Evolutionary conservation across 1,140 invertebrate genomes (phyloP).

Genomic region (Palaemon carinicauda): DNA sequence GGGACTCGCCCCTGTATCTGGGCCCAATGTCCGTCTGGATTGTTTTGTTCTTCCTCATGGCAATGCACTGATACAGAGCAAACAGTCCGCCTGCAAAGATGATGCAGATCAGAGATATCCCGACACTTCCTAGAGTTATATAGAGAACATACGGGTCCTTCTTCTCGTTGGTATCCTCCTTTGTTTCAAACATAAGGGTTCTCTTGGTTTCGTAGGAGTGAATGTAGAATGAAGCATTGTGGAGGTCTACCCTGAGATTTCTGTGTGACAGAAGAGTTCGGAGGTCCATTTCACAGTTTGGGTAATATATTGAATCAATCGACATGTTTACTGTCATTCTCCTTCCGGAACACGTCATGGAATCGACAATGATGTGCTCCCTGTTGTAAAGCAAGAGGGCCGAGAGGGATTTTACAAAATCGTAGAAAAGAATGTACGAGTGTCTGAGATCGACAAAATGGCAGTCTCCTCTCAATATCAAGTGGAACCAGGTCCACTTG

Average conservation of each 20-base stretch:
- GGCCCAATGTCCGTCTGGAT: not conserved
- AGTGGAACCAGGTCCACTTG: conserved; percentile 18
- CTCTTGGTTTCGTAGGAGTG: conserved; percentile 19
- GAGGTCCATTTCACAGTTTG: conserved; percentile 28
- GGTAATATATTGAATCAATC: not conserved
- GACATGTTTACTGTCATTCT: conserved; percentile 33
- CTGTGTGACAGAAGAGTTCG: not conserved
- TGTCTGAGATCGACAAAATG: conserved; percentile 2
- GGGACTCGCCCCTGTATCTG: not conserved
- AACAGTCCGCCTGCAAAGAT: conserved; percentile 12
- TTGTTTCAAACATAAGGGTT: conserved; percentile 24
- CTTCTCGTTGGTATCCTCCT: not conserved
- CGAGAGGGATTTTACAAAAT: conserved; percentile 13
- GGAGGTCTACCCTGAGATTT: conserved; percentile 24
- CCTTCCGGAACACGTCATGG: not conserved
- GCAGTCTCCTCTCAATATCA: conserved; percentile 6
- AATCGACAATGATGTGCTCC: conserved; percentile 2
- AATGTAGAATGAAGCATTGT: conserved; percentile 39
- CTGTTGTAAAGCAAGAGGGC: conserved; percentile 6
- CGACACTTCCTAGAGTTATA: conserved; percentile 16
- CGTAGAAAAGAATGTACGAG: not conserved
- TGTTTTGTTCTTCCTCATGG: not conserved
- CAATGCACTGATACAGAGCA: not conserved
- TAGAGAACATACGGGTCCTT: not conserved
- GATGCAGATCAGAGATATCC: conserved; percentile 18